Conservation (phyloP, 1,140 invertebrate species). For the Brachionus paranguensis region DNA sequence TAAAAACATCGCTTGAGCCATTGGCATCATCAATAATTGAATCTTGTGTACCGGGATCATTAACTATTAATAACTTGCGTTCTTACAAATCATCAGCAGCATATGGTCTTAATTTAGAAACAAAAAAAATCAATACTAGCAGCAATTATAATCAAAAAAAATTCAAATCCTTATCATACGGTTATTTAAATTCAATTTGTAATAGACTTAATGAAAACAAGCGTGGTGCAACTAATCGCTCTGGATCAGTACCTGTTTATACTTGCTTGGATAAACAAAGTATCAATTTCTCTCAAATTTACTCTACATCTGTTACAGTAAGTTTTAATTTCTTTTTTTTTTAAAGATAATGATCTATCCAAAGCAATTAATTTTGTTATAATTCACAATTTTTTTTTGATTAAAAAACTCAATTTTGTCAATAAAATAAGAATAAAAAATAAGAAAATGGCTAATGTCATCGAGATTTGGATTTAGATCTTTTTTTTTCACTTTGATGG, state of each 20-base stretch:
- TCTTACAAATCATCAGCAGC: not conserved
- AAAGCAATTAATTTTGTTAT: not conserved
- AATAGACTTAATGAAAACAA: not conserved
- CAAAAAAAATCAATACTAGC: not conserved
- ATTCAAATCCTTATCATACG: constrained; percentile 15
- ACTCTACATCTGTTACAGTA: not conserved
- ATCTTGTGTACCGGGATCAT: not conserved
- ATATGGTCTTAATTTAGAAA: not conserved
- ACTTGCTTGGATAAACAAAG: not conserved
- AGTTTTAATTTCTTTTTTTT: not conserved
- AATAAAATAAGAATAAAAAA: too few relatives aligned
- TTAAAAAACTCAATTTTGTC: too few relatives aligned
- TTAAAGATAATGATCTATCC: not conserved
- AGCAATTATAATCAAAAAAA: constrained; percentile 3
- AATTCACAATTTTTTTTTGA: not conserved
- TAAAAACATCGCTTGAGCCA: not conserved
- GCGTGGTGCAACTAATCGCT: not conserved
- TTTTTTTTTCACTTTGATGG: not conserved
- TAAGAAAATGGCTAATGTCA: not conserved
- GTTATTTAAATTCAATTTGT: constrained; percentile 24
- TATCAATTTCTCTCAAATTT: not conserved
- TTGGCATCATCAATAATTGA: not conserved
- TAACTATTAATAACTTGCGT: not conserved
- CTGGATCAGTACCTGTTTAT: constrained; percentile 14
- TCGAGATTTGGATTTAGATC: not conserved